Percentiles rank a stretch among this genome's conserved stretches.
phyloP scores from a whole-genome alignment of 1,140 invertebrate genomes.

The Drosophila quadrilineata region DNA sequence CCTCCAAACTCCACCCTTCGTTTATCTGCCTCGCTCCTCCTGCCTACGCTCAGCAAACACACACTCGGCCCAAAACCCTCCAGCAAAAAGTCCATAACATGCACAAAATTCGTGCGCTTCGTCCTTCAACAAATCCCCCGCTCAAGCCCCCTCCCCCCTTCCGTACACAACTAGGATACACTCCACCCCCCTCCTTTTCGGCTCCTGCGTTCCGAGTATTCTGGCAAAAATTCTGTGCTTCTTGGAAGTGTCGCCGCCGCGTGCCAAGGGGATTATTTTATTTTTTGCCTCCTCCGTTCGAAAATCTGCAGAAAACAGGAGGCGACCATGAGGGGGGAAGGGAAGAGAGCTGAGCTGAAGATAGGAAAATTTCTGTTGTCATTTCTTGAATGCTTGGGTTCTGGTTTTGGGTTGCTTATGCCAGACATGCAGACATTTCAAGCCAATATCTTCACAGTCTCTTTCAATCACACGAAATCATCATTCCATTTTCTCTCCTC shows the following conservation, averaged over 20 bases:
- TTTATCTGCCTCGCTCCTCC: too few species aligned
- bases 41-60: neutral
- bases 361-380: slow-evolving; percentile 58
- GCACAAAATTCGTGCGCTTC: slow-evolving; percentile 54
- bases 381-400: slow-evolving; percentile 67
- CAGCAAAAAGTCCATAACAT: slow-evolving; percentile 62
- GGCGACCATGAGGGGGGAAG: neutral
- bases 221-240: slow-evolving; percentile 56
- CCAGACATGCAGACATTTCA: slow-evolving; percentile 14
- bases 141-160: neutral
- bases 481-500: neutral
- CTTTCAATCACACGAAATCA: slow-evolving; percentile 8
- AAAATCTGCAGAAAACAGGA: slow-evolving; percentile 54
- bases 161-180: too few species aligned
- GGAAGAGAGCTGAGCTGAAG: neutral
- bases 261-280: slow-evolving; percentile 65
- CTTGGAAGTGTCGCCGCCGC: slow-evolving; percentile 68
- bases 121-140: too few species aligned
- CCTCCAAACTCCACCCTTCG: too few species aligned
- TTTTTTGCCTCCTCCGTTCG: slow-evolving; percentile 23
- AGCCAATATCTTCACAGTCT: slow-evolving; percentile 1
- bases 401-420: slow-evolving; percentile 24
- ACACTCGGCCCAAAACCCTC: too few species aligned
- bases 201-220: neutral
- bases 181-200: neutral